Evolutionary conservation across 2,888 invertebrate genomes (phyloP).

Genomic region (Epirrhoe tristata): DNA sequence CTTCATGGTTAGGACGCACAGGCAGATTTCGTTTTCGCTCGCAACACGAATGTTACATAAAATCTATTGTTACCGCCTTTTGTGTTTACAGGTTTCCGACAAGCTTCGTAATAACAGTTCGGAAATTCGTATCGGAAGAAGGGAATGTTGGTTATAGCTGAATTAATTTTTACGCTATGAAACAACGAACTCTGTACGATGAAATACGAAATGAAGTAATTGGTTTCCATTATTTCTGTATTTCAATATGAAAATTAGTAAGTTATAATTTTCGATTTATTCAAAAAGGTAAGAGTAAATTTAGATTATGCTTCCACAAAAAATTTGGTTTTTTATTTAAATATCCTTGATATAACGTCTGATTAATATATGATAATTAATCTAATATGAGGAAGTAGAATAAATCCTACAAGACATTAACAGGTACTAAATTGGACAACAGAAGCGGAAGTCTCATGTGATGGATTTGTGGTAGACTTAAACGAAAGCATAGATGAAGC

Average conservation of each 20-base stretch:
- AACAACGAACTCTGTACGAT: no score
- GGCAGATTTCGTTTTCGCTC: constrained; percentile 65
- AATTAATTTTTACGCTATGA: constrained; percentile 4
- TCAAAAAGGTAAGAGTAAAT: no score
- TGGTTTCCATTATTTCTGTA: no score
- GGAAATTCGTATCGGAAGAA: constrained; percentile 42
- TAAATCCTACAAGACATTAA: constrained; percentile 18
- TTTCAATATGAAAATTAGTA: no score
- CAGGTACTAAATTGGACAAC: constrained; percentile 9
- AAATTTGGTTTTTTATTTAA: background rate
- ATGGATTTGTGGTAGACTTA: background rate
- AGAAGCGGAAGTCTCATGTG: constrained; percentile 12
- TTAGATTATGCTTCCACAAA: no score
- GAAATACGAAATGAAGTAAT: no score
- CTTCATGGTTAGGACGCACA: constrained; percentile 62
- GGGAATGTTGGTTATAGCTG: constrained; percentile 45
- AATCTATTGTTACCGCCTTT: constrained; percentile 61
- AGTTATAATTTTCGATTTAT: no score
- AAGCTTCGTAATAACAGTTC: constrained; percentile 59
- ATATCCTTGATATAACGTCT: background rate
- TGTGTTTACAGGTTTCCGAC: constrained; percentile 40
- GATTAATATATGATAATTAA: constrained; percentile 15
- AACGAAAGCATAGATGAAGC: background rate
- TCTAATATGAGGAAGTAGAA: constrained; percentile 21
- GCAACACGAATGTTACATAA: constrained; percentile 68